Evolutionary conservation across 2,113 vertebrate species (phyloP).

Genomic region (Castor canadensis): DNA sequence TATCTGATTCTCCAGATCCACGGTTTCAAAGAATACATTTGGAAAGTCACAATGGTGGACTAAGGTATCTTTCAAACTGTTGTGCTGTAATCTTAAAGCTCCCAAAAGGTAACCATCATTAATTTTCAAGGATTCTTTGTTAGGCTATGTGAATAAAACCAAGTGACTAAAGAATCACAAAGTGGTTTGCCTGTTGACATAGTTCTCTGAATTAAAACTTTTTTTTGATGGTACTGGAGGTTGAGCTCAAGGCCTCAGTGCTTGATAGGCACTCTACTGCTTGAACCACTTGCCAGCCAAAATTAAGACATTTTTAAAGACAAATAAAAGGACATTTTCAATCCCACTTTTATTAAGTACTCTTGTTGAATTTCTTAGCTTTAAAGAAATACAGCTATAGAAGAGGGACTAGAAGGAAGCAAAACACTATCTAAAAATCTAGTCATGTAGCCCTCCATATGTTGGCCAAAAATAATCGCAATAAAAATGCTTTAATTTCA

Average conservation of each 20-base stretch:
- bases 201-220: not conserved
- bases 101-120: not conserved
- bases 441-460: not conserved
- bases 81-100: not conserved
- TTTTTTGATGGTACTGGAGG: no score
- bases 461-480: not conserved
- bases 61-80: not conserved
- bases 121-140: not conserved
- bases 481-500: conserved; percentile 1
- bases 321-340: not conserved
- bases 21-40: not conserved
- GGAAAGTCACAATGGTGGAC: not conserved
- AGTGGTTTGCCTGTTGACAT: not conserved
- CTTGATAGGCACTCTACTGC: no score
- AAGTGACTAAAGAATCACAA: not conserved
- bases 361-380: not conserved
- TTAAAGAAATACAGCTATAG: not conserved
- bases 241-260: no score
- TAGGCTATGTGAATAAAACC: not conserved
- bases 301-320: not conserved
- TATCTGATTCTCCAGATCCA: not conserved
- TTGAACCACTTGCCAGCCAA: no score
- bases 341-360: not conserved
- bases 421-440: not conserved
- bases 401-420: not conserved